phyloP scores from a whole-genome alignment of 2,113 vertebrate species.

The Etheostoma spectabile region DNA sequence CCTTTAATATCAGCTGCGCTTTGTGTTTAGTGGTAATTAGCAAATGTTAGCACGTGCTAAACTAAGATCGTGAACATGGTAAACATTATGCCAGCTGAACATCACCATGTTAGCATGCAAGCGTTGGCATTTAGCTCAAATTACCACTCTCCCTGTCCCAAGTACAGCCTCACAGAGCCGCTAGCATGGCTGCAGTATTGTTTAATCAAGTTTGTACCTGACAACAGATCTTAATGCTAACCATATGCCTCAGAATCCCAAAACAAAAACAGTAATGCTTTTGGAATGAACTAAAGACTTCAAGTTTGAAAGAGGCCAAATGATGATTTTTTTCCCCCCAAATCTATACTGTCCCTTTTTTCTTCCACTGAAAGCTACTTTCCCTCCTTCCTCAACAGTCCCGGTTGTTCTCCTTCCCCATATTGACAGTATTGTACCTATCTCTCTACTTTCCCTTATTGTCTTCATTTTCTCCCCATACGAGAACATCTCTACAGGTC shows the following conservation, averaged over 20 bases:
- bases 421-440: background rate
- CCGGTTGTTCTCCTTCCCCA: background rate
- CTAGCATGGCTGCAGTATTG: background rate
- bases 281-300: conserved; percentile 7
- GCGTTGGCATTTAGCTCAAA: background rate
- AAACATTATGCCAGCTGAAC: background rate
- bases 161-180: conserved; percentile 7
- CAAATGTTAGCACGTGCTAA: background rate
- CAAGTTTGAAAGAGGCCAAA: background rate
- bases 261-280: background rate
- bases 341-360: background rate
- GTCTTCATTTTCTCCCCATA: background rate
- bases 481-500: background rate
- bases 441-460: background rate
- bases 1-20: background rate
- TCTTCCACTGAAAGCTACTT: conserved; percentile 4
- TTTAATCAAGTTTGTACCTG: background rate
- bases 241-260: background rate
- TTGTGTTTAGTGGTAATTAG: conserved; percentile 1
- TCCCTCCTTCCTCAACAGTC: background rate
- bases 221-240: background rate
- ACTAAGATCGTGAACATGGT: background rate
- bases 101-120: background rate
- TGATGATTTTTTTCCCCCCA: background rate
- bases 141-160: background rate